Base-by-base conservation (phyloP, 1,140 invertebrate genomes). In the Macrostomum lignano region DNA sequence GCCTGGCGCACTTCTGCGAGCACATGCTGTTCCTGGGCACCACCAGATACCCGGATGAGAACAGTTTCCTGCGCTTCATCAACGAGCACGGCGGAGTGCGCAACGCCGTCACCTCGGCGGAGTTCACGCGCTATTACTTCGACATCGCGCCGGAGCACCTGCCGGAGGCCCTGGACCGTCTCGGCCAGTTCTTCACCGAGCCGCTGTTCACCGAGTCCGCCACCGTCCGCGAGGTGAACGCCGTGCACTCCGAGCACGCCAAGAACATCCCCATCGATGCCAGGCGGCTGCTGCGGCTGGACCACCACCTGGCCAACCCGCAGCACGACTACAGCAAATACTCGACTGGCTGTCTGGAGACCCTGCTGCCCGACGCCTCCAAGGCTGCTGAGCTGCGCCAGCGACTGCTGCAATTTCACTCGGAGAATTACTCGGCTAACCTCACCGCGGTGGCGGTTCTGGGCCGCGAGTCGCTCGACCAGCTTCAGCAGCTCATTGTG, bases 21-120 rank as follows among this genome's bases (percentile, higher is more conserved):
- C 84, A 94, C 49, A 93, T 94, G 84, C 60, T 94, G 3, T 94
- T 93, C 52, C 55, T 91, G 26, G 84, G 84, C 9, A 91, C 73
- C 26, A 61, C 76, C 42, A 62, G 61, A 58, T 94, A 86, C 64
- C 82, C 84, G 20, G 62, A 70, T 46, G 74, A 86, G 56, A 91
- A 91, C 60, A 74, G 77, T 38, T 93, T 91, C 35, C 46, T 44
- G 31, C 37, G 75, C 47, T 93, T 72, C 60, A 52, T 93, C 5
- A 71, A 69, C 10, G 72, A 86, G 48, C 72, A 91, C 62, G 74
- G 77, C 3, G 84, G 84, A 1, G 60, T 55, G 4, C 71, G 67
- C 9, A 94, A 96, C 65, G 86, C 82, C 0, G 71, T 67, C 26
- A 96, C 86, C 0, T 68, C 69, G 29, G 58, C 67, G 17, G 76